Evolutionary conservation across 2,113 vertebrate species (phyloP).

Genomic region (Aspidoscelis tigris): DNA sequence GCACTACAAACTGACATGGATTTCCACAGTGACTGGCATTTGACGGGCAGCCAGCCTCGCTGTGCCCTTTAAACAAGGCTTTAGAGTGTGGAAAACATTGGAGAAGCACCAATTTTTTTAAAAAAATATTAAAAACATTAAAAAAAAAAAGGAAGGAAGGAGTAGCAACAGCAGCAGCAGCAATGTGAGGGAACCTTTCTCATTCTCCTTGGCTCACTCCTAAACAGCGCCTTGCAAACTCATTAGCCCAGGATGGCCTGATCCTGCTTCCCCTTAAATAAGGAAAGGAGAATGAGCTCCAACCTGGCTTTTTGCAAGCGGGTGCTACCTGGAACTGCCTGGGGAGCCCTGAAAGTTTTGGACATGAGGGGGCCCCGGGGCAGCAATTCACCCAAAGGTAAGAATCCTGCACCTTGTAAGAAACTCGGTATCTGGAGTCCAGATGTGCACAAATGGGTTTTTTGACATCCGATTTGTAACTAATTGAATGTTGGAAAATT

Average conservation of each 20-base stretch:
- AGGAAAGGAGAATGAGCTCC: no score
- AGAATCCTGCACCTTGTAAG: no score
- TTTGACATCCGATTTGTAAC: no score
- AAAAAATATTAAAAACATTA: no score
- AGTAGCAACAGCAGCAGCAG: constrained; percentile 1
- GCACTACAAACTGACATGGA: constrained; percentile 49
- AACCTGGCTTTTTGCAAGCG: neutral
- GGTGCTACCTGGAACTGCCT: neutral
- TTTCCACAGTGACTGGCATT: constrained; percentile 53
- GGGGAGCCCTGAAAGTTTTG: neutral
- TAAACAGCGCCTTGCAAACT: constrained; percentile 33
- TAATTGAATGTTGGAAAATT: no score
- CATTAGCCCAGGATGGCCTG: neutral
- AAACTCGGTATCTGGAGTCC: no score
- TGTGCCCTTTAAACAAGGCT: constrained; percentile 65
- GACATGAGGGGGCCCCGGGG: neutral
- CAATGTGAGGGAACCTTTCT: constrained; percentile 29
- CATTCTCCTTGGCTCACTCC: neutral
- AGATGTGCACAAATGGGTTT: no score
- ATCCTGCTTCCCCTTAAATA: neutral
- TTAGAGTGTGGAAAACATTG: constrained; percentile 61
- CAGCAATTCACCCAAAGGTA: no score
- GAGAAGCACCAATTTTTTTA: constrained; percentile 41
- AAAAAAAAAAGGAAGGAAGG: no score
- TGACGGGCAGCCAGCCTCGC: constrained; percentile 63